Base-by-base conservation (phyloP, 2,113 vertebrate genomes). In the Aptenodytes forsteri region DNA sequence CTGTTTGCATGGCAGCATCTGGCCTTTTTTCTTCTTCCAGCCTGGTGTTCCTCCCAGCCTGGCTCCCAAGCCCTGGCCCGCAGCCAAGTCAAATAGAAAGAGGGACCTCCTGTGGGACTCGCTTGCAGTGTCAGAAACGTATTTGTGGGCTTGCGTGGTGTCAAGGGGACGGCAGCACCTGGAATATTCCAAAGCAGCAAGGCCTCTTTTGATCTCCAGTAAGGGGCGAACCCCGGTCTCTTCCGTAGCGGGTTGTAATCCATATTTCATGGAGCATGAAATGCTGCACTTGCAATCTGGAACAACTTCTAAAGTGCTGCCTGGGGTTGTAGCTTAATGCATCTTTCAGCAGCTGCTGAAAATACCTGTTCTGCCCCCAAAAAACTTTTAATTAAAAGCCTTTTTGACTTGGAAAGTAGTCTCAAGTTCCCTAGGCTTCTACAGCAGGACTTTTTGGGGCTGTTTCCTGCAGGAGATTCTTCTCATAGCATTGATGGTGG, bases 81-180 rank as follows among this genome's bases (percentile, higher is more conserved):
- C 27, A 17, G 97, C 98, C 98, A 97, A 97, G 23, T 70, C 93
- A 96, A 97, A 95, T n/a, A 69, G 67, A 82, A 29, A 71, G 38
- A 20, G 65, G 89, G 56, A 81, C 86, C 83, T 96, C 95, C 92
- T 23, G 44, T 50, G 94, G 90, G 81, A 77, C 87, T 95, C 27
- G 14, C 82, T 90, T 13, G 17, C 47, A 16, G 89, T 78, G 76
- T 95, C 84, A 75, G 87, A 90, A 89, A 75, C 7, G 34, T 9
- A 10, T 69, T 42, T 84, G 65, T 58, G 93, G 64, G 54, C 40
- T 59, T 40, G n/a, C 0, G 6, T n/a, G 88, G 20, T 66, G 66
- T 42, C 73, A n/a, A 55, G 73, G 30, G 69, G 67, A 13, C 73
- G 46, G 75, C 58, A 88, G 77, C 85, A 83, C 76, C 87, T 78